Conservation (phyloP, 2,888 invertebrate genomes). For the Lutraria lutraria region DNA sequence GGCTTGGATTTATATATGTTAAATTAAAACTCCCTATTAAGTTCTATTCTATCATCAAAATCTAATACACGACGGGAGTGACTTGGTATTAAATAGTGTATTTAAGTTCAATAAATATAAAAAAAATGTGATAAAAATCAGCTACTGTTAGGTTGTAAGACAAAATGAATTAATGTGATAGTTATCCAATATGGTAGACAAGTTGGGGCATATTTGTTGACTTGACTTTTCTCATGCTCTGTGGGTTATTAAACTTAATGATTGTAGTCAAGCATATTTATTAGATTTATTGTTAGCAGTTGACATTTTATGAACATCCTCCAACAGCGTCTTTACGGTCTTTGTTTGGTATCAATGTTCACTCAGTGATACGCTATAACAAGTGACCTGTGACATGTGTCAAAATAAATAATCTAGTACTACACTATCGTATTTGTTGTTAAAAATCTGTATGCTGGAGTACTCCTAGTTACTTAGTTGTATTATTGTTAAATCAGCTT, state of each 20-base stretch:
- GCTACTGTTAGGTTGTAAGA: conserved; percentile 2
- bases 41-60: neutral
- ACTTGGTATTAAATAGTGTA: neutral
- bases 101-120: neutral
- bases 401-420: too few species aligned
- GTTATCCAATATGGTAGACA: neutral
- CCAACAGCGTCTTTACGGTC: neutral
- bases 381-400: too few species aligned
- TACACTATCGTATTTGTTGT: too few species aligned
- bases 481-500: too few species aligned
- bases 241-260: neutral
- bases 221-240: neutral
- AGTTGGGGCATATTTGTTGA: neutral
- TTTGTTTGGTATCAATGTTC: neutral
- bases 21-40: neutral
- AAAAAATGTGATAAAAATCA: neutral
- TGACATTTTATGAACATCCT: neutral
- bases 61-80: neutral
- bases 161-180: neutral
- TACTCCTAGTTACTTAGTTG: too few species aligned
- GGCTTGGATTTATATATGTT: neutral
- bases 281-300: neutral
- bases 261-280: neutral
- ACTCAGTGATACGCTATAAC: neutral
- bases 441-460: too few species aligned